These are phyloP conservation scores for Sinopyrophorus schimmeli DNA, from an alignment of 2,888 invertebrate genomes.

Conservation along the genomic window DNA sequence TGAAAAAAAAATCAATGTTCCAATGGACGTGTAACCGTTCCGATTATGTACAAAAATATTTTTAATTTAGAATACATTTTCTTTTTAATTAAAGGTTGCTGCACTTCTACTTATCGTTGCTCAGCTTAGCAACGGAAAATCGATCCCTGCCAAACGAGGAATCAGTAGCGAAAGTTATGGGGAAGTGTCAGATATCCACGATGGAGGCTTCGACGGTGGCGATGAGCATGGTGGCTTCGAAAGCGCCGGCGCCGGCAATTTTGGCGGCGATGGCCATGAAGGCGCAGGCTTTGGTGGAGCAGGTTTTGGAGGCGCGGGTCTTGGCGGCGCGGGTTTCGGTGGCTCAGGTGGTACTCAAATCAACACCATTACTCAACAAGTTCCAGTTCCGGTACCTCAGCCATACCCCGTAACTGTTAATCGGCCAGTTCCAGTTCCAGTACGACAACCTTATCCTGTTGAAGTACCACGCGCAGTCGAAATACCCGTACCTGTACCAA, in stretches of 20 bases:
- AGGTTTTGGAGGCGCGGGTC: slow-evolving; percentile 19
- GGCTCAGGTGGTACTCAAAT: slow-evolving; percentile 46
- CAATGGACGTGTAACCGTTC: no score
- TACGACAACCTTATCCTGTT: slow-evolving; percentile 37
- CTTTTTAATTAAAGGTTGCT: slow-evolving; percentile 13
- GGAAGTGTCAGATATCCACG: slow-evolving; percentile 9
- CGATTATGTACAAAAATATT: no score
- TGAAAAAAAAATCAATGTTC: no score
- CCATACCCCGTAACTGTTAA: slow-evolving; percentile 20
- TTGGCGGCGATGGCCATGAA: slow-evolving; percentile 20
- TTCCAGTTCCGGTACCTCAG: slow-evolving; percentile 39
- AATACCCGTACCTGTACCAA: slow-evolving; percentile 46
- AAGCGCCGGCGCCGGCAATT: slow-evolving; percentile 12
- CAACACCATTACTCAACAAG: slow-evolving; percentile 45
- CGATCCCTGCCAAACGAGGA: slow-evolving; percentile 8
- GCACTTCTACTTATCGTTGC: slow-evolving; percentile 12
- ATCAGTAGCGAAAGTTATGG: slow-evolving; percentile 9
- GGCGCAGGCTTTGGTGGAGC: slow-evolving; percentile 15
- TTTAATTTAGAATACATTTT: no score
- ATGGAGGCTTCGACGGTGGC: slow-evolving; percentile 10
- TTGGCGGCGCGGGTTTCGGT: slow-evolving; percentile 26
- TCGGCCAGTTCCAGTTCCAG: slow-evolving; percentile 38
- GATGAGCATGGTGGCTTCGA: slow-evolving; percentile 12
- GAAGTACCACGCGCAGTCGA: slow-evolving; percentile 43
- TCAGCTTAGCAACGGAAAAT: slow-evolving; percentile 4